Evolutionary conservation across 2,113 vertebrate genomes (phyloP), one percentile per base, ranked within the genome.

Genomic region (Mionectes macconnelli): DNA sequence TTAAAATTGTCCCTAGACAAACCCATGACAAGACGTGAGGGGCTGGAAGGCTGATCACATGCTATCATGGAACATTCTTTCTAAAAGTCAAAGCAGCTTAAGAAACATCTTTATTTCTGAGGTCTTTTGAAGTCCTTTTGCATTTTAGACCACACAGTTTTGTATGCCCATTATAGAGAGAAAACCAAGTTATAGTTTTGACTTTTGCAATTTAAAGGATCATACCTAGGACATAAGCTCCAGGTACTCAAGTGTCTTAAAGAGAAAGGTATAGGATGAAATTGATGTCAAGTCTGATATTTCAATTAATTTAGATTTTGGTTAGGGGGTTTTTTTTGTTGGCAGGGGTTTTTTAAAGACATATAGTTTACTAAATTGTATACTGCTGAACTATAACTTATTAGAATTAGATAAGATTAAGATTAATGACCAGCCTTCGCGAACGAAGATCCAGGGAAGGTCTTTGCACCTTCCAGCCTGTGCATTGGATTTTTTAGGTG

Each of bases 131-230:
- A 63, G 13, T 3, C 5, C 6, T 40, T 88, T 88, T 94, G 8
- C 13, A 67, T 57, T 80, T 69, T 53, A 57, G 11, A 89, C 3
- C 0, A 0, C 12, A 45, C 2, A 23, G 4, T 50, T 85, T 76
- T 64, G 42, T 60, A 42, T 24, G 8, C 2, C 9, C 2, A 8
- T 39, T 57, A 47, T 14, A 33, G 14, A 21, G 4, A 74, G 22
- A 84, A 83, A 74, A 30, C 1, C 1, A 3, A 30, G 18, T 63
- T 3, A 35, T 39, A 31, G 5, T 19, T 72, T 4, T 35, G 16
- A 66, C 10, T 66, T 69, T 53, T 80, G 15, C 9, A 42, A 55
- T 22, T 81, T 17, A 59, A 78, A 88, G 68, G 1, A 39, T 33
- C 0, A 2, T 37, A 39, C 15, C 6, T 35, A 77, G 37, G 21